Evolutionary conservation across 2,113 vertebrate species (phyloP).

Genomic region (Albula glossodonta): DNA sequence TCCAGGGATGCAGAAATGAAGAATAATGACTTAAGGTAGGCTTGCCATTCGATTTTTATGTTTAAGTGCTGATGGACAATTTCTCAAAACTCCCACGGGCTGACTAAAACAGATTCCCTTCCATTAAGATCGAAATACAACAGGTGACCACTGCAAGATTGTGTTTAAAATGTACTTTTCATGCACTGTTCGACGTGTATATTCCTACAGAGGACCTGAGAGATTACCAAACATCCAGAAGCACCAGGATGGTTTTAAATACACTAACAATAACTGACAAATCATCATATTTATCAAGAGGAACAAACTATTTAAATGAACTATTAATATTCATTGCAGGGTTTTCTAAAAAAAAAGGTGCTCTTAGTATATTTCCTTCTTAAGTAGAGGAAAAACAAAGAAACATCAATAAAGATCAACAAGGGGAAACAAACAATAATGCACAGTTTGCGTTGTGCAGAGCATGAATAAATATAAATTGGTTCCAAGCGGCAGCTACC

Average conservation of each 20-base stretch:
- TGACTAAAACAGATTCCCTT: not conserved
- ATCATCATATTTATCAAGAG: not conserved
- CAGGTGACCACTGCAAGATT: not conserved
- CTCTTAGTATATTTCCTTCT: not conserved
- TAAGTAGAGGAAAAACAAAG: not conserved
- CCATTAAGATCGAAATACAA: not conserved
- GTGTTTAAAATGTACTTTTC: not conserved
- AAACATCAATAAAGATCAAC: not conserved
- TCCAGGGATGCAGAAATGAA: not conserved
- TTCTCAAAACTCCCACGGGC: not conserved
- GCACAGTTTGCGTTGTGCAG: not conserved
- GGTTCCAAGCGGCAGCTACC: not conserved
- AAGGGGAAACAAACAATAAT: not conserved
- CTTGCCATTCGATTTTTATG: not conserved
- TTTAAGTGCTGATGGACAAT: not conserved
- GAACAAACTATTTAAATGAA: not conserved
- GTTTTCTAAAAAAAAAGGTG: too few relatives aligned
- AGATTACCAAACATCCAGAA: not conserved
- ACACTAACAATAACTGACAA: not conserved
- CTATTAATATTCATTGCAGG: not conserved
- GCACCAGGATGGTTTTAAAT: not conserved
- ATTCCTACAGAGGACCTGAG: not conserved
- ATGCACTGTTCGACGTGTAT: not conserved
- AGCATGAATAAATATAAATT: slow-evolving; percentile 8
- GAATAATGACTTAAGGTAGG: not conserved